Evolutionary conservation across 2,797 vertebrate species (phyloP).

Genomic region (Calcarius lapponicus): DNA sequence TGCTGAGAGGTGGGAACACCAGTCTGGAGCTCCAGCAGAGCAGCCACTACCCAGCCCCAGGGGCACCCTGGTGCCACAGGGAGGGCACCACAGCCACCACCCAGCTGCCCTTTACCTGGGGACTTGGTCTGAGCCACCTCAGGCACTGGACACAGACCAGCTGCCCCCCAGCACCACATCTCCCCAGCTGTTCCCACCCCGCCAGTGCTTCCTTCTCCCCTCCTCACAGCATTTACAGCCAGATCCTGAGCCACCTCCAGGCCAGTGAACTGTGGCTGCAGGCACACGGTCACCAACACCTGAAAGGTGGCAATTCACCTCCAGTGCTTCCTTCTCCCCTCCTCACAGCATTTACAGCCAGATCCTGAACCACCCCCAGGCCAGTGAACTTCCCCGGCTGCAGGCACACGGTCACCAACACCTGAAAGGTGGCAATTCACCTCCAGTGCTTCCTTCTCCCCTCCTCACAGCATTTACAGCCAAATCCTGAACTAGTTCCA

Average conservation of each 20-base stretch:
- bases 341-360: no score
- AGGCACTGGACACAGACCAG: fast-evolving
- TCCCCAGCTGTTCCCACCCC: not conserved
- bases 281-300: not conserved
- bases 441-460: no score
- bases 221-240: not conserved
- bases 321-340: no score
- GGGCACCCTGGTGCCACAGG: not conserved
- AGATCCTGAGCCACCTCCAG: not conserved
- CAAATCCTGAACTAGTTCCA: no score
- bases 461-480: no score
- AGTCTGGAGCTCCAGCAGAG: not conserved
- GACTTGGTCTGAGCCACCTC: no score
- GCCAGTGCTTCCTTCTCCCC: not conserved
- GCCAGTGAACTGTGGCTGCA: not conserved
- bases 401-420: no score
- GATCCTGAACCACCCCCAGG: no score
- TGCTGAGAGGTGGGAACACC: not conserved
- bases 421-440: no score
- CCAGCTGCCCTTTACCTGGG: fast-evolving
- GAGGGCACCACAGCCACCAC: not conserved
- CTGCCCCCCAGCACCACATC: not conserved
- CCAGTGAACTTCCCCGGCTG: no score
- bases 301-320: not conserved
- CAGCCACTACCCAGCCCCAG: no score